Evolutionary conservation across 2,888 invertebrate genomes (phyloP).

Genomic region (Calameuta pallipes): DNA sequence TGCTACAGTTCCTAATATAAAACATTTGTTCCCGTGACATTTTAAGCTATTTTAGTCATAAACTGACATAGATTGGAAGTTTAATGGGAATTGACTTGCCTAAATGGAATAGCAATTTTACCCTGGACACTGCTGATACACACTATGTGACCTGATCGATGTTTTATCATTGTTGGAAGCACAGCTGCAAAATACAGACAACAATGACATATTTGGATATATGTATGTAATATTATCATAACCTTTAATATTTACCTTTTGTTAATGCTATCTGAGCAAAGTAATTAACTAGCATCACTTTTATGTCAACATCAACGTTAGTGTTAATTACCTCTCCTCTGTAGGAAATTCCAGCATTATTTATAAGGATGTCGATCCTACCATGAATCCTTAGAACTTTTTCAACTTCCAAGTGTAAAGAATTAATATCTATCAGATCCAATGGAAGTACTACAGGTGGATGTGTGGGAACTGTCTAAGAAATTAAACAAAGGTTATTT

Average conservation of each 20-base stretch:
- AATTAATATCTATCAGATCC: slow-evolving; percentile 80
- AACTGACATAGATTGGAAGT: neutral
- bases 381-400: slow-evolving; percentile 79
- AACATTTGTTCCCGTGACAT: no score
- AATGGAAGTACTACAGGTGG: slow-evolving; percentile 80
- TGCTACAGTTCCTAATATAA: no score
- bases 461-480: slow-evolving; percentile 72
- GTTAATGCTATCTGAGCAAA: slow-evolving; percentile 93
- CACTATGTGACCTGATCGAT: slow-evolving; percentile 83
- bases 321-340: slow-evolving; percentile 83
- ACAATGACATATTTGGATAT: neutral
- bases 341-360: slow-evolving; percentile 91
- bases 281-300: slow-evolving; percentile 94
- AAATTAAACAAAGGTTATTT: neutral
- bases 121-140: slow-evolving; percentile 95
- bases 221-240: slow-evolving; percentile 4
- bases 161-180: slow-evolving; percentile 83
- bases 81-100: slow-evolving; percentile 56
- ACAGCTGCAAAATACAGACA: slow-evolving; percentile 74
- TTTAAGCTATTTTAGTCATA: neutral
- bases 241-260: slow-evolving; percentile 75
- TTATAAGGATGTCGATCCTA: slow-evolving; percentile 87
- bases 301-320: slow-evolving; percentile 82
- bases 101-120: slow-evolving; percentile 86
- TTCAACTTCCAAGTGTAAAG: slow-evolving; percentile 72